Percentiles rank a stretch among this genome's conserved stretches.
phyloP scores from a whole-genome alignment of 2,113 vertebrate genomes.

The Azemiops feae region DNA sequence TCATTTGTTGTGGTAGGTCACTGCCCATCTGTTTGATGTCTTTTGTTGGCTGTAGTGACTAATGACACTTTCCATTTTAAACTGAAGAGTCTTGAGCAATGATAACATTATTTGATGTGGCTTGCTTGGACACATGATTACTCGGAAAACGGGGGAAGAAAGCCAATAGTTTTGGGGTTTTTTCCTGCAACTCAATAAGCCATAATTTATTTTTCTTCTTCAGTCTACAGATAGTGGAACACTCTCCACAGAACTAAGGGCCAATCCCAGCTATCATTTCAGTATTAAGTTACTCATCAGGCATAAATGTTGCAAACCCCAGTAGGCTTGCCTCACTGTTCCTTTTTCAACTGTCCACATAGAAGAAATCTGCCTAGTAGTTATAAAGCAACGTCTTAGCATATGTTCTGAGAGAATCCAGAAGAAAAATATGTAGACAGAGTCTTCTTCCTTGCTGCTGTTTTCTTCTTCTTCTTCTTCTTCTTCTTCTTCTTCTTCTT shows the following conservation, averaged over 20 bases:
- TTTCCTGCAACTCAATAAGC: slow-evolving; percentile 26
- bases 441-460: background rate
- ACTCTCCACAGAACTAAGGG: slow-evolving; percentile 9
- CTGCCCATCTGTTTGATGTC: slow-evolving; percentile 56
- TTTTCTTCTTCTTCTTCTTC: too few relatives aligned
- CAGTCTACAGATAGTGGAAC: slow-evolving; percentile 43
- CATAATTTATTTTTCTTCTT: slow-evolving; percentile 44
- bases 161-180: slow-evolving; percentile 26
- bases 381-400: background rate
- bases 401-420: background rate
- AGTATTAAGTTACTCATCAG: background rate
- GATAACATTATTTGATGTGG: slow-evolving; percentile 42
- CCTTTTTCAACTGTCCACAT: slow-evolving; percentile 2
- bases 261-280: background rate
- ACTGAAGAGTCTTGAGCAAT: slow-evolving; percentile 47
- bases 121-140: slow-evolving; percentile 50
- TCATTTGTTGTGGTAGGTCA: slow-evolving; percentile 52
- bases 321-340: background rate
- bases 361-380: background rate
- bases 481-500: too few relatives aligned
- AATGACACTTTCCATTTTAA: slow-evolving; percentile 69
- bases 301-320: background rate
- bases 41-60: slow-evolving; percentile 59
- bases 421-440: background rate
- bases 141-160: slow-evolving; percentile 43